These are phyloP conservation scores for Eledone cirrhosa DNA, from an alignment of 2,888 invertebrate genomes.

Conservation along the genomic window DNA sequence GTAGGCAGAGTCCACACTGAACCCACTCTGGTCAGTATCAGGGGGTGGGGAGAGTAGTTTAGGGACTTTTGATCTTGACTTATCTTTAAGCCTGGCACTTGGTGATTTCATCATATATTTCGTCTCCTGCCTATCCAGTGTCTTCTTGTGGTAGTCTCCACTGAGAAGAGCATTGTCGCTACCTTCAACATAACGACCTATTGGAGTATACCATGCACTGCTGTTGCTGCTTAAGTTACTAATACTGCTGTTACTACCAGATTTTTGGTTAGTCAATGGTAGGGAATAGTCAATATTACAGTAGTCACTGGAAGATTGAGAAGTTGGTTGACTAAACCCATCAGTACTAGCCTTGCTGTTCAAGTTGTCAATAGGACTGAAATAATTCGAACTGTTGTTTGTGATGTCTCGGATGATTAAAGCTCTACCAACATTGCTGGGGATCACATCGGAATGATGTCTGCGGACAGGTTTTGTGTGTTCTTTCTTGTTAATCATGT, in stretches of 20 bases:
- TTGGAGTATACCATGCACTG: conserved; percentile 29
- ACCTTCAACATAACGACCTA: conserved; percentile 54
- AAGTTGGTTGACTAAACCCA: background rate
- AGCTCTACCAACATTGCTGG: conserved; percentile 54
- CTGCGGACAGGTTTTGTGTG: conserved; percentile 43
- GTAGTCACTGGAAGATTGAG: background rate
- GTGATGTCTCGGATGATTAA: conserved; percentile 46
- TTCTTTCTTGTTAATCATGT: conserved; percentile 51
- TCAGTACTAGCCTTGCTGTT: background rate
- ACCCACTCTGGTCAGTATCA: conserved; percentile 36
- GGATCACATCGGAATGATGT: conserved; percentile 59
- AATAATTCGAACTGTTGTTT: conserved; percentile 25
- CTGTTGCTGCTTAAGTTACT: background rate
- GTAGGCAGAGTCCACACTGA: conserved; percentile 23
- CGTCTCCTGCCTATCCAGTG: background rate
- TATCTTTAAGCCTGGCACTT: conserved; percentile 61
- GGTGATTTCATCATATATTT: conserved; percentile 56
- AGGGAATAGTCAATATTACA: background rate
- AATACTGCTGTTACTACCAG: background rate
- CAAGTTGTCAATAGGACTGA: conserved; percentile 1
- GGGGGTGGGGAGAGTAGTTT: conserved; percentile 58
- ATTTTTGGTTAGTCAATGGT: conserved; percentile 2
- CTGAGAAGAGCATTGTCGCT: conserved; percentile 46
- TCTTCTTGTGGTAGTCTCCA: conserved; percentile 5
- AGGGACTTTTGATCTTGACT: conserved; percentile 57